Evolutionary conservation across 2,888 invertebrate species (phyloP).

Genomic region (Cyaniris semiargus): DNA sequence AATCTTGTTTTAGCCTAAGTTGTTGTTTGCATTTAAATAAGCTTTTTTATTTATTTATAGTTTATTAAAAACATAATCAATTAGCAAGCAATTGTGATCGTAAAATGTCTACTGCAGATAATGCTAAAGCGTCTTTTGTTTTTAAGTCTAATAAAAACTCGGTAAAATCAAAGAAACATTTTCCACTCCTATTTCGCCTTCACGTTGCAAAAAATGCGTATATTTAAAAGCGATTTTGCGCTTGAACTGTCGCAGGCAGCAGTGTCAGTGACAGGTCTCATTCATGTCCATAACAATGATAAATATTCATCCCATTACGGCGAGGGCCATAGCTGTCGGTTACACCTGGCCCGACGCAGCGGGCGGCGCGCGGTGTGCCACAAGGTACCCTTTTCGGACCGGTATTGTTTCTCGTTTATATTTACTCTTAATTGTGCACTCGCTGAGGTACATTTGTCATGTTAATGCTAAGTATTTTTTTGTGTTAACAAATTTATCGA

Average conservation of each 20-base stretch:
- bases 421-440: slow-evolving; percentile 27
- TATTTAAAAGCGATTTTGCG: slow-evolving; percentile 23
- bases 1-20: background rate
- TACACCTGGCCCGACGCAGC: slow-evolving; percentile 39
- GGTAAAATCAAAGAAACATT: background rate
- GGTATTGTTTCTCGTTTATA: slow-evolving; percentile 40
- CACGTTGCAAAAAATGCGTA: slow-evolving; percentile 5
- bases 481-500: background rate
- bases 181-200: background rate
- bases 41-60: background rate
- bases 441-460: background rate
- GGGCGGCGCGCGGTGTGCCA: slow-evolving; percentile 40
- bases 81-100: background rate
- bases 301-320: slow-evolving; percentile 48
- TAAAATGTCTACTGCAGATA: background rate
- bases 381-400: slow-evolving; percentile 39
- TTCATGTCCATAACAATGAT: slow-evolving; percentile 43
- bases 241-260: slow-evolving; percentile 8
- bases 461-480: slow-evolving; percentile 9
- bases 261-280: slow-evolving; percentile 40
- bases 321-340: slow-evolving; percentile 63
- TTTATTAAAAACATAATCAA: no score
- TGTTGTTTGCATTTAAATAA: background rate
- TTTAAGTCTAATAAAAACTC: background rate
- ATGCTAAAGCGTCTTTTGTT: background rate